phyloP scores from a whole-genome alignment of 2,888 invertebrate species.

The Philonicus albiceps region DNA sequence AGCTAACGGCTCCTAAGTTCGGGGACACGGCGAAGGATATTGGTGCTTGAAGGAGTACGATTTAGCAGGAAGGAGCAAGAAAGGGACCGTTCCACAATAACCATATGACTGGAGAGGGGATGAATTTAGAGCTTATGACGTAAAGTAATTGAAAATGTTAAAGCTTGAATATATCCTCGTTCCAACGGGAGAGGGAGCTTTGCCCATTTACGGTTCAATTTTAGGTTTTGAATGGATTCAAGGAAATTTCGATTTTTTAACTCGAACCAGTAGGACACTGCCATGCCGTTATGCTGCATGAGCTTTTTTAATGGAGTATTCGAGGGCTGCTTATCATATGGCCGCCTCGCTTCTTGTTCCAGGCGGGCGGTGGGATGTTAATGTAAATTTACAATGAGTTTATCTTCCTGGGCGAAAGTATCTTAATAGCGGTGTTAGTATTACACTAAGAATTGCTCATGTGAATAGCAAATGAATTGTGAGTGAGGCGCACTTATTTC shows the following conservation, averaged over 20 bases:
- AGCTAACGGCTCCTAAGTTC: conserved; percentile 44
- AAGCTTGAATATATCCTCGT: conserved; percentile 51
- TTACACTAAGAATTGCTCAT: neutral
- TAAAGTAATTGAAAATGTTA: conserved; percentile 55
- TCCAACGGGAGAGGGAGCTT: neutral
- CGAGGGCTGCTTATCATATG: conserved; percentile 33
- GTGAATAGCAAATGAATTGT: conserved; percentile 24
- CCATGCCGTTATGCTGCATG: conserved; percentile 15
- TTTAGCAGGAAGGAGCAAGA: neutral
- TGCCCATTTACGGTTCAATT: conserved; percentile 40
- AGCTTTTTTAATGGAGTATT: conserved; percentile 39
- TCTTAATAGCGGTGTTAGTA: conserved; percentile 15
- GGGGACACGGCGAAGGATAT: conserved; percentile 35
- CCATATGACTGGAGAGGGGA: conserved; percentile 38
- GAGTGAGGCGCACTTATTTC: neutral
- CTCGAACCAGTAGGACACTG: neutral
- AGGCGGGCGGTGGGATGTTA: neutral
- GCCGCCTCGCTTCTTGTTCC: neutral
- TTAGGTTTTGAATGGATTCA: conserved; percentile 37
- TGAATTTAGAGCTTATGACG: conserved; percentile 53
- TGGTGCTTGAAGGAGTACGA: neutral
- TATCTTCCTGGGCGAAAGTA: conserved; percentile 10
- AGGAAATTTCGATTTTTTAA: conserved; percentile 36
- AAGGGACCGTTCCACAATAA: neutral
- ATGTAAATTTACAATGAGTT: conserved; percentile 39